Conservation (phyloP, 35 echinoderm and acorn worm species). For the Apostichopus californicus region DNA sequence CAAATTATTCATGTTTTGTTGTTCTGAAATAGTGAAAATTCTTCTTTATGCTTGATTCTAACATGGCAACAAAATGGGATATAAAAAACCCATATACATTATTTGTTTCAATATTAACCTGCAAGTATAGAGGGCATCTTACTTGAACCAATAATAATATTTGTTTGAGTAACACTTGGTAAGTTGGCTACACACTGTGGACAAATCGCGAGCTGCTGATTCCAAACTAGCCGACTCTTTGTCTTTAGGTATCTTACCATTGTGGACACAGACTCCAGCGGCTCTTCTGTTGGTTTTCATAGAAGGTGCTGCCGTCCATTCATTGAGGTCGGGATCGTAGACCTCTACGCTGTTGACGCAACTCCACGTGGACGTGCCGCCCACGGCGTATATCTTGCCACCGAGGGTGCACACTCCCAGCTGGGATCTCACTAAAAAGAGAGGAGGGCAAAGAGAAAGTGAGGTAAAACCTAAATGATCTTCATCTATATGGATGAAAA, state of each 20-base stretch:
- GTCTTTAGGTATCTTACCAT: constrained; percentile 46
- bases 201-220: background rate
- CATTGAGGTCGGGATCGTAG: constrained; percentile 64
- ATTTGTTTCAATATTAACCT: no score
- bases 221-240: background rate
- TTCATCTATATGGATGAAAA: background rate
- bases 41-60: no score
- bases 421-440: constrained; percentile 76
- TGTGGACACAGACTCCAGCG: constrained; percentile 74
- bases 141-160: no score
- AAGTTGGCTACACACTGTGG: no score
- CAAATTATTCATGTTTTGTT: no score
- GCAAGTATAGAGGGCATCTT: no score
- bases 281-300: constrained; percentile 83
- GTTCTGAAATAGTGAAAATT: no score
- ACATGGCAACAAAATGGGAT: no score
- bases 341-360: constrained; percentile 92
- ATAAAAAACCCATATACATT: no score
- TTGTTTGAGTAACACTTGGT: no score
- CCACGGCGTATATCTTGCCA: constrained; percentile 84
- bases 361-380: constrained; percentile 82
- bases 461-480: background rate
- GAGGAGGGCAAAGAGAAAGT: background rate
- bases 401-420: constrained; percentile 71
- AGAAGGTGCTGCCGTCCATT: constrained; percentile 60